Base-by-base conservation (phyloP, 92 coral and sea anemone species). In the Parazoanthus atlanticus region DNA sequence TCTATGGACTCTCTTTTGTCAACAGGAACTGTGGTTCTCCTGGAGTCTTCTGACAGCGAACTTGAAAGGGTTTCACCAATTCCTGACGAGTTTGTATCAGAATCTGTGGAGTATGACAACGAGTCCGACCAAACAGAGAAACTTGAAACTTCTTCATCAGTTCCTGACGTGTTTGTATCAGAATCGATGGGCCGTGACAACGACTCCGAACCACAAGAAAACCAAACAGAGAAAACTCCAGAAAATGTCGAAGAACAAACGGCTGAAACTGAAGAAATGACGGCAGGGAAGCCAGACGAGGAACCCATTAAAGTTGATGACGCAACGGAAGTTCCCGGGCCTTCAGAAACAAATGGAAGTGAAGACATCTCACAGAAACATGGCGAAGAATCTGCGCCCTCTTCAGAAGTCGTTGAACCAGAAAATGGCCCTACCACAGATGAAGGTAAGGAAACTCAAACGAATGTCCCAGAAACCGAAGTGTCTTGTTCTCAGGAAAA, bases 51-150 rank as follows among this genome's bases (percentile, higher is more conserved):
- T 15, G 87, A 84, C 36, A 84, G 87, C 65, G 78, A 84, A 8
- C 87, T 84, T 30, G 76, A 70, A 84, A 69, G 41, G 25, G 87
- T 84, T 43, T 84, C 87, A 17, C 87, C 87, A 43, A 69, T 84
- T 9, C 87, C 87, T n/a, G 78, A 46, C 30, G n/a, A 36, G 78
- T 28, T 71, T 28, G 11, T 67, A 43, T 47, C 61, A 13, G 52
- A 40, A 46, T 36, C 38, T 12, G 86, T 29, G 41, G 74, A 71
- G n/a, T 8, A 30, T 3, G 86, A 38, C 8, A 32, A 73, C 77
- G 77, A 73, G 25, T 73, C 77, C 38, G 77, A 73, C 38, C 36
- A 73, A 30, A 52, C 17, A 4, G 36, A 73, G 21, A 33, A 84
- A 26, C 87, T 84, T 30, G 64, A 70, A 84, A 69, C 29, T 15